Conservation (phyloP, 1,140 invertebrate species). For the Pinna nobilis region DNA sequence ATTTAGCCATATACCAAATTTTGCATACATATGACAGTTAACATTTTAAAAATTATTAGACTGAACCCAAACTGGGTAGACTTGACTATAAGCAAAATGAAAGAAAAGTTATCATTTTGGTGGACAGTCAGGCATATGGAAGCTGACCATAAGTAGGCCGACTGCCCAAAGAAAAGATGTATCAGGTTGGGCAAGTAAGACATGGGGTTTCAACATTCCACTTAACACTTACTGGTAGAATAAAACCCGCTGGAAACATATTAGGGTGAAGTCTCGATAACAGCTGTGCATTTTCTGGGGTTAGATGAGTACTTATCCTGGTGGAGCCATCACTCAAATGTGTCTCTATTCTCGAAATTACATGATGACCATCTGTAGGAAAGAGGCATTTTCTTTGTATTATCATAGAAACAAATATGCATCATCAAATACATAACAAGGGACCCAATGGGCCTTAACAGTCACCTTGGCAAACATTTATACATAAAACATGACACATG, state of each 20-base stretch:
- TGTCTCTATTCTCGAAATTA: constrained; percentile 72
- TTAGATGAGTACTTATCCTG: constrained; percentile 67
- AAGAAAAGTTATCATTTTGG: too few relatives aligned
- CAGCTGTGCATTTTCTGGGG: constrained; percentile 70
- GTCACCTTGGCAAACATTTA: too few relatives aligned
- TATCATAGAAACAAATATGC: too few relatives aligned
- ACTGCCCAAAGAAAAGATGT: neutral
- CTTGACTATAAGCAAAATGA: neutral
- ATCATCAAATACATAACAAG: too few relatives aligned
- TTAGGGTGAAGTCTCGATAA: constrained; percentile 68
- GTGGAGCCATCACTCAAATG: constrained; percentile 72
- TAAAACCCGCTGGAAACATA: constrained; percentile 65
- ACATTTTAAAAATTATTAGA: neutral
- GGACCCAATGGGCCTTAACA: too few relatives aligned
- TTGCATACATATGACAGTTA: too few relatives aligned
- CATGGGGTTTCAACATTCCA: neutral
- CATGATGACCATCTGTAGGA: constrained; percentile 69
- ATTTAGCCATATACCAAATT: too few relatives aligned
- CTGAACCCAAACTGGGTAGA: neutral
- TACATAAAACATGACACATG: too few relatives aligned
- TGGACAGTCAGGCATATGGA: too few relatives aligned
- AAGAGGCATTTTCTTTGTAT: too few relatives aligned
- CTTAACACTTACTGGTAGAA: constrained; percentile 59
- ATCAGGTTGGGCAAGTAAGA: neutral
- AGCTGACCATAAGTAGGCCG: neutral